Conservation (phyloP, 2,113 vertebrate genomes). For the Microtus ochrogaster region DNA sequence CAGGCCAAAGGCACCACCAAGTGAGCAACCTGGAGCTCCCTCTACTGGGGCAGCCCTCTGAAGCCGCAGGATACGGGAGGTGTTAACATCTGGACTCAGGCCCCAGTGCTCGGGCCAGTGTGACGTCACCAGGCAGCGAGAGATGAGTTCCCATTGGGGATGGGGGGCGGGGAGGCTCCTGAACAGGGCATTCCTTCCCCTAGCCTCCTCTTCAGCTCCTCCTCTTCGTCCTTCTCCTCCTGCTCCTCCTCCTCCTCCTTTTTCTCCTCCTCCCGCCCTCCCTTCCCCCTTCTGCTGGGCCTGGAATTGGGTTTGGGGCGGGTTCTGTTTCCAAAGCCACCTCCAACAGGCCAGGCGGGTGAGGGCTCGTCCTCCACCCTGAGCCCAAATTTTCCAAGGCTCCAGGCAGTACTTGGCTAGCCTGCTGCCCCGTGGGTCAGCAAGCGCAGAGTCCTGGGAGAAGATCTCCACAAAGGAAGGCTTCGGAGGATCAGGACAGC, state of each 20-base stretch:
- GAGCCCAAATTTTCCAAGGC: slow-evolving; percentile 8
- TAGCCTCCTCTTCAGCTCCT: slow-evolving; percentile 61
- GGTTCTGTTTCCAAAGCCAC: slow-evolving; percentile 64
- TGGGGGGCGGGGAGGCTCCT: background rate
- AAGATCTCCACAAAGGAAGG: background rate
- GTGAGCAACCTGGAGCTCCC: background rate
- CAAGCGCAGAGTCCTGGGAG: background rate
- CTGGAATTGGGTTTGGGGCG: slow-evolving; percentile 81
- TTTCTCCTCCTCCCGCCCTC: background rate
- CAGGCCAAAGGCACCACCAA: background rate
- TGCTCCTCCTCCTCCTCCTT: slow-evolving; percentile 30
- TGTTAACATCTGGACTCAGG: slow-evolving; percentile 60
- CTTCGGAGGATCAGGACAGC: background rate
- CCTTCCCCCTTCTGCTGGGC: slow-evolving; percentile 46
- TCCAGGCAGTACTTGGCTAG: background rate
- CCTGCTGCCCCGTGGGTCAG: background rate
- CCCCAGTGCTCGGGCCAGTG: slow-evolving; percentile 62
- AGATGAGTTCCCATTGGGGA: slow-evolving; percentile 58
- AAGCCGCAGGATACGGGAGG: background rate
- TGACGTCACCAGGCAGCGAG: slow-evolving; percentile 61
- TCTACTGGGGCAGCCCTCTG: background rate
- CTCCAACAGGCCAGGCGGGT: slow-evolving; percentile 37
- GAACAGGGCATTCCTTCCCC: slow-evolving; percentile 73
- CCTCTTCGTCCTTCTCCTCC: slow-evolving; percentile 33
- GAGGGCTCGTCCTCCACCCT: background rate